A percentile compares a stretch with the other conserved stretches of the same genome.
These are phyloP conservation scores for Aspidiotus destructor DNA, from an alignment of 2,888 invertebrate genomes.

Conservation along the genomic window DNA sequence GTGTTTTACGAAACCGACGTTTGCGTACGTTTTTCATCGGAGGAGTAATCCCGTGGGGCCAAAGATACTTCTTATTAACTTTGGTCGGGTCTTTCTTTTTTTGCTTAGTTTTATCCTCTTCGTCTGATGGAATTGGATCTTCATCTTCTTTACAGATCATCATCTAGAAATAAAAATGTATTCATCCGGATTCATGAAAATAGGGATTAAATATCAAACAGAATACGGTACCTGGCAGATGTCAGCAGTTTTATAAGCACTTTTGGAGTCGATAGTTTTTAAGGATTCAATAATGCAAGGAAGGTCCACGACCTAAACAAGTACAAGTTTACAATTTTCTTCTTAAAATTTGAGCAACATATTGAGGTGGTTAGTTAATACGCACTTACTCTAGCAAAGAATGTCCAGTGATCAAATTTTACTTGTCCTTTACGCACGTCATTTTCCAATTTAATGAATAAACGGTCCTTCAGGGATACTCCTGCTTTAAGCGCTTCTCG, in stretches of 20 bases:
- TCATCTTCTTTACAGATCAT: slow-evolving; percentile 77
- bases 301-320: slow-evolving; percentile 64
- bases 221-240: slow-evolving; percentile 63
- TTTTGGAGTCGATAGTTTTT: slow-evolving; percentile 93
- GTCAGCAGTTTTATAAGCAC: slow-evolving; percentile 95
- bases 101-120: slow-evolving; percentile 66
- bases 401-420: slow-evolving; percentile 74
- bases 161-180: slow-evolving; percentile 48
- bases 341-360: background rate
- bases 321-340: background rate
- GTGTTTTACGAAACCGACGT: slow-evolving; percentile 82
- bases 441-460: slow-evolving; percentile 73
- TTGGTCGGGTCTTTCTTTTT: slow-evolving; percentile 76
- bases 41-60: slow-evolving; percentile 92
- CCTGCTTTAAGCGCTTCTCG: slow-evolving; percentile 68
- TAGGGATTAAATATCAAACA: background rate
- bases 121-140: slow-evolving; percentile 62
- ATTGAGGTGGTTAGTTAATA: background rate
- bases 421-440: slow-evolving; percentile 84
- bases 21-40: slow-evolving; percentile 91
- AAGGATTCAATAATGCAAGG: slow-evolving; percentile 86
- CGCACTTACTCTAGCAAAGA: slow-evolving; percentile 61
- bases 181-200: background rate
- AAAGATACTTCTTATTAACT: slow-evolving; percentile 85
- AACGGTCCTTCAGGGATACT: slow-evolving; percentile 67